Evolutionary conservation across 2,797 vertebrate species (phyloP).

Genomic region (Acipenser ruthenus): DNA sequence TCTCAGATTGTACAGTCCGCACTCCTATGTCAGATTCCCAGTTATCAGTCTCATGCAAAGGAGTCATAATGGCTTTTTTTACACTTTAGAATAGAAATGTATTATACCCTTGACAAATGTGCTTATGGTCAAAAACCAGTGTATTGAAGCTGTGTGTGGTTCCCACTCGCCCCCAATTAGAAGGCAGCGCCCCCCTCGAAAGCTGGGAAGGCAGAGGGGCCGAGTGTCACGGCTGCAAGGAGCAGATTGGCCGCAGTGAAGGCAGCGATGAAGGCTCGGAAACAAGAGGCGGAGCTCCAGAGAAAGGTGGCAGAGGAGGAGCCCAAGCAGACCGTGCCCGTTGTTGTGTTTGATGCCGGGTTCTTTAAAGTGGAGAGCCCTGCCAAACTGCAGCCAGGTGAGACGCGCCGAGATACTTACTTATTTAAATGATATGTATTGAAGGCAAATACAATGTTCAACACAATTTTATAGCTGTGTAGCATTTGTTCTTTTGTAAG

Average conservation of each 20-base stretch:
- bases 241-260: slow-evolving; percentile 76
- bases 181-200: slow-evolving; percentile 16
- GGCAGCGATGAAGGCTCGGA: slow-evolving; percentile 73
- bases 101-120: too few relatives aligned
- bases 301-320: not conserved
- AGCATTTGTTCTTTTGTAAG: not conserved
- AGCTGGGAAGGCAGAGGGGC: slow-evolving; percentile 23
- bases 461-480: not conserved
- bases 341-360: slow-evolving; percentile 73
- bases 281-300: slow-evolving; percentile 32
- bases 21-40: too few relatives aligned
- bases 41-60: too few relatives aligned
- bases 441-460: not conserved
- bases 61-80: too few relatives aligned
- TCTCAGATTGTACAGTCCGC: too few relatives aligned
- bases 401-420: slow-evolving; percentile 22
- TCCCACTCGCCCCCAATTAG: slow-evolving; percentile 27
- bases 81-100: too few relatives aligned
- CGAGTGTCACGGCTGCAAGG: slow-evolving; percentile 56
- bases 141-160: not conserved
- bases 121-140: not conserved
- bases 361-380: slow-evolving; percentile 86
- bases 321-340: slow-evolving; percentile 30
- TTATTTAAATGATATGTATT: not conserved
- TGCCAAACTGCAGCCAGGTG: slow-evolving; percentile 65